Evolutionary conservation across 2,113 vertebrate genomes (phyloP).

Genomic region (Phoenicopterus ruber): DNA sequence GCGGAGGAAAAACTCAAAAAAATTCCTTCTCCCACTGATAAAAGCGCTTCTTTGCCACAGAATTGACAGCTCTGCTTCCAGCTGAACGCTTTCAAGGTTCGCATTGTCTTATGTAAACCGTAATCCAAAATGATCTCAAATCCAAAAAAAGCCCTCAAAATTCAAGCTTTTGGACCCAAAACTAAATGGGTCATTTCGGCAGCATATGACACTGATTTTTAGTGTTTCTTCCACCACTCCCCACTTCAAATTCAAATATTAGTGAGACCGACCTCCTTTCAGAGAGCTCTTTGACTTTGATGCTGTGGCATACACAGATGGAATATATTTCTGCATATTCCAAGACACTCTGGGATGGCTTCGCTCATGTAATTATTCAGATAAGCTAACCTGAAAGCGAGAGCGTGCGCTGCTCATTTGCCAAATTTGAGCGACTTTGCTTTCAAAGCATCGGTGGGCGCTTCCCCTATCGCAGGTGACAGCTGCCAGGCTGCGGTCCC

Average conservation of each 20-base stretch:
- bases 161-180: not conserved
- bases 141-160: not conserved
- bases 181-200: not conserved
- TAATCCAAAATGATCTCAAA: conserved; percentile 21
- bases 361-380: conserved; percentile 36
- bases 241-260: not conserved
- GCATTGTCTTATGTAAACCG: conserved; percentile 3
- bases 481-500: not conserved
- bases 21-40: not conserved
- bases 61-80: conserved; percentile 58
- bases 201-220: not conserved
- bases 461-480: fast-evolving
- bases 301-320: conserved; percentile 45
- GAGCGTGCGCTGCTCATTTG: not conserved
- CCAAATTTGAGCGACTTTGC: not conserved
- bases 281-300: conserved; percentile 19
- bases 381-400: conserved; percentile 38
- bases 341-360: conserved; percentile 63
- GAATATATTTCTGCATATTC: conserved; percentile 51
- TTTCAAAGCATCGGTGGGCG: not conserved
- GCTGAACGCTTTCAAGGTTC: conserved; percentile 33
- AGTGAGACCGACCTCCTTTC: not conserved
- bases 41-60: not conserved
- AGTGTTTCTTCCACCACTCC: not conserved
- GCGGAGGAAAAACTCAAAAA: not conserved